Evolutionary conservation across 2,113 vertebrate genomes (phyloP).

Genomic region (Spheniscus mendiculus): DNA sequence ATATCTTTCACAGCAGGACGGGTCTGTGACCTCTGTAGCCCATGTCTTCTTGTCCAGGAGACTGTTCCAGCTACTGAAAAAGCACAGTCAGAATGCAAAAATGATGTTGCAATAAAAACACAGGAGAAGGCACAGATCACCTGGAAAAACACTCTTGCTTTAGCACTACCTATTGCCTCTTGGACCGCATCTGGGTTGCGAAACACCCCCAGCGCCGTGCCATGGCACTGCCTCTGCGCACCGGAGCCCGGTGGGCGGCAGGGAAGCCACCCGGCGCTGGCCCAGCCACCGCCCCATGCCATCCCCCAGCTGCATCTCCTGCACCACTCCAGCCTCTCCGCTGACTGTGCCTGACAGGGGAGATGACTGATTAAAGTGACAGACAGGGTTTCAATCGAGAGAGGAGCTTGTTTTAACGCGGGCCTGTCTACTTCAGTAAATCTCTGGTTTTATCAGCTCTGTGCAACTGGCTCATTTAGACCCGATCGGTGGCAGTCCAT

Average conservation of each 20-base stretch:
- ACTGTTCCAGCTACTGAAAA: background rate
- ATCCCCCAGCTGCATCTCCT: constrained; percentile 5
- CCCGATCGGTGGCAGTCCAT: constrained; percentile 63
- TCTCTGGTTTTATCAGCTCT: constrained; percentile 74
- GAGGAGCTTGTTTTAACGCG: constrained; percentile 54
- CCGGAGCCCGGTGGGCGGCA: background rate
- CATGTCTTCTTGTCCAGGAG: background rate
- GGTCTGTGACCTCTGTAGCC: background rate
- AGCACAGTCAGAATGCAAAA: background rate
- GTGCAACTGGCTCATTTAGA: constrained; percentile 70
- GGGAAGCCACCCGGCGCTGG: background rate
- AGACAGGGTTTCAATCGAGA: constrained; percentile 55
- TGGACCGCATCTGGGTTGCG: background rate
- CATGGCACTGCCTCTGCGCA: background rate
- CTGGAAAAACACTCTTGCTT: background rate
- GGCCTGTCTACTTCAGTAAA: constrained; percentile 72
- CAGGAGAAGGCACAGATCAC: background rate
- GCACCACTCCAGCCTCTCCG: constrained; percentile 35
- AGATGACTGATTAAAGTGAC: constrained; percentile 64
- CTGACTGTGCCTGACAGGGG: constrained; percentile 37
- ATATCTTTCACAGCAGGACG: background rate
- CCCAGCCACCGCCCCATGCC: background rate
- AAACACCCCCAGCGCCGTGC: accelerated
- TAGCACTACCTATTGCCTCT: background rate
- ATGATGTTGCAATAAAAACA: background rate